Base-by-base conservation (phyloP, 2,797 vertebrate species). In the Liparis tanakae region DNA sequence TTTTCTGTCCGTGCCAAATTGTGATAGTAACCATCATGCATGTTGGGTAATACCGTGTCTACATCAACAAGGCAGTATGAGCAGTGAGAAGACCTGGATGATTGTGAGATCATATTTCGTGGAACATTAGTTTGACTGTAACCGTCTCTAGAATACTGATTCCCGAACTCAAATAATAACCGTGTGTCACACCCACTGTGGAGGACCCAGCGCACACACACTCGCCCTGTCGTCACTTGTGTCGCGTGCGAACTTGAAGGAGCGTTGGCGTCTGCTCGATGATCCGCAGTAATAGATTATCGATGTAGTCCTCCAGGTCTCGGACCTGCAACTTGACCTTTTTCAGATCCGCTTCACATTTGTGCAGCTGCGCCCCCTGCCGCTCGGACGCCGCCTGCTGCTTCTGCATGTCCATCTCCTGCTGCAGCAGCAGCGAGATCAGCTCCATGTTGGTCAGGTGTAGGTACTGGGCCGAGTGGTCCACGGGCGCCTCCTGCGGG, bases 251-350 rank as follows among this genome's bases (percentile, higher is more conserved):
- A 76, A 98, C 96, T 92, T 99, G 98, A 69, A 99, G 96, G 89
- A 99, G 91, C 0, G 96, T 97, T 6, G 98, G 98, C 0, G 97
- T 98, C 82, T 97, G 96, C 85, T 99, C 98, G 94, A 99, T 99
- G 91, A 99, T 99, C 78, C 96, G 96, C 88, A 99, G 93, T 82
- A 99, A 88, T 78, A 99, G 95, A 83, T 95, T 96, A 93, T 99
- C 98, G 0, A 99, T 99, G 93, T 99, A 99, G 90, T 97, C 96
- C 93, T 99, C 98, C 88, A 99, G 90, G 72, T 98, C 98, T 0
- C 92, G 95, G 71, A 98, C 95, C 34, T 97, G 96, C 50, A 91
- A 79, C 15, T 96, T 96, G 78, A 96, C 94, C 92, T 95, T 97
- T 85, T 94, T 95, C 76, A 99, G 93, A 86, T 99, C 97, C 0